These are phyloP conservation scores for Brachionus manjavacas DNA, from an alignment of 1,140 invertebrate species.

Conservation along the genomic window DNA sequence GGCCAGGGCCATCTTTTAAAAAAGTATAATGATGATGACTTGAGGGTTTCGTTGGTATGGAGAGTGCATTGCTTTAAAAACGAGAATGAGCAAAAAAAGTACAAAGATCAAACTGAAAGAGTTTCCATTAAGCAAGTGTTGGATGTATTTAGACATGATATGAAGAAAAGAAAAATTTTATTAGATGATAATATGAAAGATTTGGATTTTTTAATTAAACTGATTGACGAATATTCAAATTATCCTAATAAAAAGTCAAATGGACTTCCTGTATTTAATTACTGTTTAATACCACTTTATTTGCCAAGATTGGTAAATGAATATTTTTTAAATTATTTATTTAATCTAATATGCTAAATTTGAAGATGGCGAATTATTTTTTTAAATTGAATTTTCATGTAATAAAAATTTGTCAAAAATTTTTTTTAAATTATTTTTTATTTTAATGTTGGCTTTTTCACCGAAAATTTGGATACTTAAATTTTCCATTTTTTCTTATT, in stretches of 20 bases:
- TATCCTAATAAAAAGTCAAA: conserved; percentile 24
- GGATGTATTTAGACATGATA: conserved; percentile 15
- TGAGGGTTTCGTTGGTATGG: conserved; percentile 28
- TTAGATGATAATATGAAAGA: neutral
- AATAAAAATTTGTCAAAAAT: too few relatives aligned
- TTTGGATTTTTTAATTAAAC: conserved; percentile 18
- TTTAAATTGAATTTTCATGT: neutral
- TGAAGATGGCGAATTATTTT: neutral
- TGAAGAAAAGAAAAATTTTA: neutral
- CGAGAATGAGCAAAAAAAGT: neutral
- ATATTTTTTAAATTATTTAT: conserved; percentile 10
- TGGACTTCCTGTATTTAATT: conserved; percentile 10
- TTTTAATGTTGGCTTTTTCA: too few relatives aligned
- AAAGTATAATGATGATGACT: neutral
- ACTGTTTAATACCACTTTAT: conserved; percentile 1
- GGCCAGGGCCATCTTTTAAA: neutral
- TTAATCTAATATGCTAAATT: conserved; percentile 4
- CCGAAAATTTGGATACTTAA: too few relatives aligned
- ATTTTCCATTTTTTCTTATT: too few relatives aligned
- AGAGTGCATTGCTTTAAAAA: conserved; percentile 34
- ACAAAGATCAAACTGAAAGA: neutral
- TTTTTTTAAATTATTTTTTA: too few relatives aligned
- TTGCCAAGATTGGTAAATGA: neutral
- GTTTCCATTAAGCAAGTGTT: neutral
- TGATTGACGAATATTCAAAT: conserved; percentile 22